Conservation (phyloP, 2,113 vertebrate genomes). For the Onychostruthus taczanowskii region DNA sequence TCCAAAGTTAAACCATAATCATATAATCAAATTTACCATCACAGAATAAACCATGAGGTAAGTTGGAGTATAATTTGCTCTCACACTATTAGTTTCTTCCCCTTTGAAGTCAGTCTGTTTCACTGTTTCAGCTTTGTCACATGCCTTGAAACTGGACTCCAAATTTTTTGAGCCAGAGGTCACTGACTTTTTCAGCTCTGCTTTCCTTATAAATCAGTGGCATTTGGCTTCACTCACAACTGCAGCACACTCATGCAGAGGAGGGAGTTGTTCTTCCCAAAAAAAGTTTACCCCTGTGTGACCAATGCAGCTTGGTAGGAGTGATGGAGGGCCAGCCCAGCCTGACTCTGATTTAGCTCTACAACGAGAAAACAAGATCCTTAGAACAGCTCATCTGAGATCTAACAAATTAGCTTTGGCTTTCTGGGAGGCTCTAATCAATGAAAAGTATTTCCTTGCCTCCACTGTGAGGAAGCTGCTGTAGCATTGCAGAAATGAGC, state of each 20-base stretch:
- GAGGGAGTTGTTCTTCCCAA: background rate
- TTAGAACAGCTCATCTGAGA: slow-evolving; percentile 17
- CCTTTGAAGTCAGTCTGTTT: slow-evolving; percentile 3
- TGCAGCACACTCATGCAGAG: background rate
- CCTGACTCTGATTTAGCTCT: background rate
- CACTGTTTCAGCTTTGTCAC: background rate
- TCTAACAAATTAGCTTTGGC: background rate
- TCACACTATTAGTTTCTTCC: background rate
- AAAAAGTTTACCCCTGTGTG: background rate
- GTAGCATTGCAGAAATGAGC: background rate
- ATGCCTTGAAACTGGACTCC: slow-evolving; percentile 2
- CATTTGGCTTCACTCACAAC: background rate
- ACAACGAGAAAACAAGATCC: background rate
- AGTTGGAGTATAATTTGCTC: background rate
- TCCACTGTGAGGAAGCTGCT: background rate
- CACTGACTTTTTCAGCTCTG: background rate
- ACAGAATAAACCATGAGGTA: background rate
- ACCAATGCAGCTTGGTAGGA: background rate
- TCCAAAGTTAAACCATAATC: background rate
- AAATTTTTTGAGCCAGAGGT: background rate
- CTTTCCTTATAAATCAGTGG: background rate
- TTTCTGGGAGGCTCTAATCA: slow-evolving; percentile 13
- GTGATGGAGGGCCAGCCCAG: background rate
- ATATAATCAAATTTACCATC: background rate
- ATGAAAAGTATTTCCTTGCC: slow-evolving; percentile 1